A percentile compares a stretch with the other conserved stretches of the same genome.
These are phyloP conservation scores for Petrocephalus sullivani DNA, from an alignment of 2,797 vertebrate species.

Conservation along the genomic window DNA sequence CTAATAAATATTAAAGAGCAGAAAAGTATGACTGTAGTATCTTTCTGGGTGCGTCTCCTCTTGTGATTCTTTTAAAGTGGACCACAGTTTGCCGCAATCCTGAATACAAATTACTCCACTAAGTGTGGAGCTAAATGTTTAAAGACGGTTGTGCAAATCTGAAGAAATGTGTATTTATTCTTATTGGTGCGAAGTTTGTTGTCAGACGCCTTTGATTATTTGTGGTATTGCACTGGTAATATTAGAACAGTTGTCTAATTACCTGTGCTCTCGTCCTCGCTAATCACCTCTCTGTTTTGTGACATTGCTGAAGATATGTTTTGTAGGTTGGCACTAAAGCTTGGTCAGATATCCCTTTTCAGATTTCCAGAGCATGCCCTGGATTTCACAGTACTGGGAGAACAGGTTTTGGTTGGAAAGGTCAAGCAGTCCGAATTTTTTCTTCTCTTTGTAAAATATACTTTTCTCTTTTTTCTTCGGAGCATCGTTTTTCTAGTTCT, in stretches of 20 bases:
- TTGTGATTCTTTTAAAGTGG: slow-evolving; percentile 23
- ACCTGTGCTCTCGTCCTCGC: too few species aligned
- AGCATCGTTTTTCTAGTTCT: slow-evolving; percentile 29
- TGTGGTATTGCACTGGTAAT: not conserved
- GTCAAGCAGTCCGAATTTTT: slow-evolving; percentile 10
- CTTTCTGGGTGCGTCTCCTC: slow-evolving; percentile 50
- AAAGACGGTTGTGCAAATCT: not conserved
- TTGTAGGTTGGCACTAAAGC: not conserved
- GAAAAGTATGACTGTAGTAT: slow-evolving; percentile 53
- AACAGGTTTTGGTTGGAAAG: slow-evolving; percentile 13
- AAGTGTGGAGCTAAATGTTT: not conserved
- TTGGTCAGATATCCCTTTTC: not conserved
- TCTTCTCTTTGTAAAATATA: not conserved
- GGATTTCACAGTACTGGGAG: not conserved
- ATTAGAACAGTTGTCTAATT: not conserved
- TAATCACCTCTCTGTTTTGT: not conserved
- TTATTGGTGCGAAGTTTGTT: not conserved
- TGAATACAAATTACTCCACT: not conserved
- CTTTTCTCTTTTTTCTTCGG: slow-evolving; percentile 38
- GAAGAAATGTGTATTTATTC: not conserved
- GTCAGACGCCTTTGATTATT: not conserved
- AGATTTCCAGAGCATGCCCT: not conserved
- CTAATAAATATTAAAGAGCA: slow-evolving; percentile 60
- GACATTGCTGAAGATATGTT: not conserved
- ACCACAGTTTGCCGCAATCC: not conserved